These are phyloP conservation scores for Heliocidaris tuberculata DNA, from an alignment of 35 echinoderm and acorn worm genomes.

Conservation along the genomic window DNA sequence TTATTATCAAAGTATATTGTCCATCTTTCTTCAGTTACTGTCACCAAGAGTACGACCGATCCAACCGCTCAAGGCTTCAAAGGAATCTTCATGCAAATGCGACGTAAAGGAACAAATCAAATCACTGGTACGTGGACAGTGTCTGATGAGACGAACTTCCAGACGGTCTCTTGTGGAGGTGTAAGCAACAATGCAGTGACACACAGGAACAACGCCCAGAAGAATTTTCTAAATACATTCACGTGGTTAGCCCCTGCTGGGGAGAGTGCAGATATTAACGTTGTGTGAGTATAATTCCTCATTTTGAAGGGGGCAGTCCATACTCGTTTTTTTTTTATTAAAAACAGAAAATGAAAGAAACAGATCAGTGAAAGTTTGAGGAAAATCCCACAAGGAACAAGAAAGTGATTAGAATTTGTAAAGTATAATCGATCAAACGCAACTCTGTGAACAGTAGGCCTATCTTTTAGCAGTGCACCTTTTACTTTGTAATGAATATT, in stretches of 20 bases:
- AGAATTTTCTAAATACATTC: neutral
- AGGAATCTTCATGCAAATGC: constrained; percentile 20
- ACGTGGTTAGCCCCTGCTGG: neutral
- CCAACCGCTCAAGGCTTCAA: neutral
- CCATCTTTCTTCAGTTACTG: neutral
- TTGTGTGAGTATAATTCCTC: neutral
- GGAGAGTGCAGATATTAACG: neutral
- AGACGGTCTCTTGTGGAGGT: neutral
- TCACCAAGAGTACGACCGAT: neutral
- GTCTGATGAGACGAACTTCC: neutral
- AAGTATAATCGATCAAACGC: too few species aligned
- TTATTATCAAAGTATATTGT: neutral
- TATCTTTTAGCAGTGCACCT: too few species aligned
- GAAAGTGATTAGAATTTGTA: too few species aligned
- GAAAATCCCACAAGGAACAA: too few species aligned
- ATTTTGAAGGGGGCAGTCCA: too few species aligned
- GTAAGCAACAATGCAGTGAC: neutral
- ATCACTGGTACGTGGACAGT: neutral
- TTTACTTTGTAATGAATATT: too few species aligned
- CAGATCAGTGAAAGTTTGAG: too few species aligned
- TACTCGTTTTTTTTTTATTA: too few species aligned
- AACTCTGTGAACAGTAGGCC: too few species aligned
- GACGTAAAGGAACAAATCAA: neutral
- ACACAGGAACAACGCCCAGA: neutral
- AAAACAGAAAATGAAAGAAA: too few species aligned